Percentiles rank a stretch among this genome's conserved stretches.
phyloP scores from a whole-genome alignment of 2,888 invertebrate species.

The Limnephilus marmoratus region DNA sequence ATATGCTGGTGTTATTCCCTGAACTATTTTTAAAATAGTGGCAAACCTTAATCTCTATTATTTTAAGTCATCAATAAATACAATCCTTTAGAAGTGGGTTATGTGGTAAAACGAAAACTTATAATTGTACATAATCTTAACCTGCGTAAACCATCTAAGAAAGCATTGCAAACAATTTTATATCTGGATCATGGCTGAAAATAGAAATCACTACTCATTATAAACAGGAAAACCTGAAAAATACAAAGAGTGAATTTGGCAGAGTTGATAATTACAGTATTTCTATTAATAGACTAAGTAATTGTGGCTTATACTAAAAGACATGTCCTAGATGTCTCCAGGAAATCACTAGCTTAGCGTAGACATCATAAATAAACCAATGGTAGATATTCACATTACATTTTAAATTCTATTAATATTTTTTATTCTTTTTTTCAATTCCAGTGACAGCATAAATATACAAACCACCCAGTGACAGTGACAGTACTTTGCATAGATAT shows the following conservation, averaged over 20 bases:
- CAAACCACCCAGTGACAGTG: background rate
- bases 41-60: background rate
- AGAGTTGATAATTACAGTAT: background rate
- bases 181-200: background rate
- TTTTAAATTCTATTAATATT: background rate
- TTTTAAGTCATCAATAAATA: background rate
- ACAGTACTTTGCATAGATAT: too few species aligned
- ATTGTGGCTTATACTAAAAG: background rate
- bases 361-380: background rate
- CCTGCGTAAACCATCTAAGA: background rate
- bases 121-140: background rate
- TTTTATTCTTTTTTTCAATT: background rate
- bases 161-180: background rate
- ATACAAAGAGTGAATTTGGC: background rate
- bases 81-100: background rate
- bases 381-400: background rate
- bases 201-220: background rate
- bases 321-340: background rate
- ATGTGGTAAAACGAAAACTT: background rate
- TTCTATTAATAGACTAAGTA: background rate
- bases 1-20: background rate
- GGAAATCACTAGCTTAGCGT: background rate
- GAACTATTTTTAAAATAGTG: background rate
- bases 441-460: background rate
- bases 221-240: background rate